Conservation (phyloP, 2,888 invertebrate genomes). For the Agriopis leucophaearia region DNA sequence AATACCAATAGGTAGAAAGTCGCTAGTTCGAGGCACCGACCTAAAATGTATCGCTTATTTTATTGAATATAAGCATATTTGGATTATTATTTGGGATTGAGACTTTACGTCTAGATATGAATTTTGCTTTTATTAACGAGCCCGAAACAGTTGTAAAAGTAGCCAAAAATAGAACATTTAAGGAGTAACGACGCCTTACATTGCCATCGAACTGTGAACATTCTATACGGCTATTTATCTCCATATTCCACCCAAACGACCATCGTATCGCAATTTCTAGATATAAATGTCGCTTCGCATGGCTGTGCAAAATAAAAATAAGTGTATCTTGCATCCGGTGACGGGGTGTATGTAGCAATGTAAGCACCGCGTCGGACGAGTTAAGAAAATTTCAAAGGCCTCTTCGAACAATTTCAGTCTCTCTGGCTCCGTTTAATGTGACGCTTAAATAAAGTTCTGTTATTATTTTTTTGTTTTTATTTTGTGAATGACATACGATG, state of each 20-base stretch:
- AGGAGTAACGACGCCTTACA: background rate
- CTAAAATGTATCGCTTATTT: too few species aligned
- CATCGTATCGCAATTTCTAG: slow-evolving; percentile 12
- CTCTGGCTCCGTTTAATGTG: slow-evolving; percentile 1
- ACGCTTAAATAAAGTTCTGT: background rate
- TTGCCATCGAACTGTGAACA: slow-evolving; percentile 1
- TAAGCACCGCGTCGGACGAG: background rate
- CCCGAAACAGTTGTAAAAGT: too few species aligned
- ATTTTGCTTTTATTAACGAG: too few species aligned
- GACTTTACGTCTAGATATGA: too few species aligned
- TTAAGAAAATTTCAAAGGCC: slow-evolving; percentile 8
- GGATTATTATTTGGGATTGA: too few species aligned
- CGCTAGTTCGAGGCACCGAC: too few species aligned
- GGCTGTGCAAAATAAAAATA: slow-evolving; percentile 10
- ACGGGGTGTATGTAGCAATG: background rate
- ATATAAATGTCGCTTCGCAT: slow-evolving; percentile 23
- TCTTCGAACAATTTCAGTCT: slow-evolving; percentile 1
- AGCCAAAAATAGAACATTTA: background rate
- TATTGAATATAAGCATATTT: too few species aligned
- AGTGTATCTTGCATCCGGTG: slow-evolving; percentile 10
- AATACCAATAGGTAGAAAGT: too few species aligned
- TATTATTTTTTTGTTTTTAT: too few species aligned
- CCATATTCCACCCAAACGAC: slow-evolving; percentile 5
- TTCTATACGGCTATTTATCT: slow-evolving; percentile 12
- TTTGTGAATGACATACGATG: too few species aligned